These are phyloP conservation scores for Branchinecta sandiegonensis DNA, from an alignment of 2,888 invertebrate genomes.

Conservation along the genomic window DNA sequence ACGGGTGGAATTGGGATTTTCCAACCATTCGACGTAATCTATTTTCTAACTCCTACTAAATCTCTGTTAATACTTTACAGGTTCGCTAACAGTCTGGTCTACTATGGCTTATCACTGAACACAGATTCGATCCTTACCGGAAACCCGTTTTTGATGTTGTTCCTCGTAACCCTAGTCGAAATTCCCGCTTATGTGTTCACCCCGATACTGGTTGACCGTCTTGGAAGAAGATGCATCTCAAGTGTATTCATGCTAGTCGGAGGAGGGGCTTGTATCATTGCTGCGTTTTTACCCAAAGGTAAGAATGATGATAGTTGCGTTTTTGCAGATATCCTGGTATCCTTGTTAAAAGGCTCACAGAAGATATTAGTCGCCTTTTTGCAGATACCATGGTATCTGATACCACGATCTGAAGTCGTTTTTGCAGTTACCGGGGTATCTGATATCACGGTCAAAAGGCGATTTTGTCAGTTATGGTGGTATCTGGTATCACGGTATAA, in stretches of 20 bases:
- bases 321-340: not conserved
- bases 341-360: too few relatives aligned
- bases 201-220: slow-evolving; percentile 53
- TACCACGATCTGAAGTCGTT: not conserved
- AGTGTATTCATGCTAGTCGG: slow-evolving; percentile 62
- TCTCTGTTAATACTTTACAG: slow-evolving; percentile 27
- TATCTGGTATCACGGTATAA: too few relatives aligned
- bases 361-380: too few relatives aligned
- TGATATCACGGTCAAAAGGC: slow-evolving; percentile 7
- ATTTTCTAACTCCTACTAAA: too few relatives aligned
- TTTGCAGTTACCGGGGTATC: not conserved
- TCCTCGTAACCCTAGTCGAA: slow-evolving; percentile 62
- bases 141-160: slow-evolving; percentile 63
- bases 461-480: not conserved
- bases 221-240: slow-evolving; percentile 58
- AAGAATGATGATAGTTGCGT: slow-evolving; percentile 28
- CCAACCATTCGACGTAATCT: too few relatives aligned
- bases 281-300: slow-evolving; percentile 50
- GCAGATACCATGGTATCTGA: not conserved
- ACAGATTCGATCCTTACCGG: slow-evolving; percentile 59
- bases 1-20: too few relatives aligned
- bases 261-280: slow-evolving; percentile 57
- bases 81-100: slow-evolving; percentile 72
- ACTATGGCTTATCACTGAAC: slow-evolving; percentile 67
- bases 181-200: slow-evolving; percentile 61